Evolutionary conservation across 2,797 vertebrate species (phyloP), one percentile per base, ranked within the genome.

Genomic region (Morus bassanus): DNA sequence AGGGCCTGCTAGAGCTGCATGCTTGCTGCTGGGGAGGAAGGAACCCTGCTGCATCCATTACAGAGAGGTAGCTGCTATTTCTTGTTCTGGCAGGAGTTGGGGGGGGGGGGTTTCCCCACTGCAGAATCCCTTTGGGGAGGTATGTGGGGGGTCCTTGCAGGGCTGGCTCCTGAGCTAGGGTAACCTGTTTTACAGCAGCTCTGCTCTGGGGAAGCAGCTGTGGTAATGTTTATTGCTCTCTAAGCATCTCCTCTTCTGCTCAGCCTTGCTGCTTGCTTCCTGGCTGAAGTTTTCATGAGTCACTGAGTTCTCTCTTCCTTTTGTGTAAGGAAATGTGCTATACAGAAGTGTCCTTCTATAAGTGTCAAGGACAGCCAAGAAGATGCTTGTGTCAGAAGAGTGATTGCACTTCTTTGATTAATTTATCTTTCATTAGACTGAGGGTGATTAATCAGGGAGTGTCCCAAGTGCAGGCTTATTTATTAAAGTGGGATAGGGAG

Each of bases 281-380:
- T 86, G 85, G 76, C 87, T 84, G 54, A 91, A 88, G 50, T 91
- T 94, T 94, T 95, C 76, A 77, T 96, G 94, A 96, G 87, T 96
- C 96, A 96, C 19, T 69, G 54, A 50, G 11, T 33, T 63, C 25
- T 56, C 18, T 25, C 41, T 22, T 25, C 3, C 35, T 31, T 70
- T 68, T 43, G 31, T 18, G 23, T 13, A 60, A 50, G 33, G 48
- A 83, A 59, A 70, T 39, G 41, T 30, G 18, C 51, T 84, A 8
- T 35, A 28, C 18, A 50, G 45, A 82, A 88, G 19, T 78, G 69
- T 46, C 39, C 41, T 50, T 54, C 85, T 85, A 18, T 74, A 39
- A 68, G 35, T 22, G 39, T 31, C 56, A 50, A 68, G 82, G 37
- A 17, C 64, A 51, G 18, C 48, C 5, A 5, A 21, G n/a, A 23